A percentile compares a stretch with the other conserved stretches of the same genome.
These are phyloP conservation scores for Protomyctophum bolini DNA, from an alignment of 2,113 vertebrate species.

Conservation along the genomic window DNA sequence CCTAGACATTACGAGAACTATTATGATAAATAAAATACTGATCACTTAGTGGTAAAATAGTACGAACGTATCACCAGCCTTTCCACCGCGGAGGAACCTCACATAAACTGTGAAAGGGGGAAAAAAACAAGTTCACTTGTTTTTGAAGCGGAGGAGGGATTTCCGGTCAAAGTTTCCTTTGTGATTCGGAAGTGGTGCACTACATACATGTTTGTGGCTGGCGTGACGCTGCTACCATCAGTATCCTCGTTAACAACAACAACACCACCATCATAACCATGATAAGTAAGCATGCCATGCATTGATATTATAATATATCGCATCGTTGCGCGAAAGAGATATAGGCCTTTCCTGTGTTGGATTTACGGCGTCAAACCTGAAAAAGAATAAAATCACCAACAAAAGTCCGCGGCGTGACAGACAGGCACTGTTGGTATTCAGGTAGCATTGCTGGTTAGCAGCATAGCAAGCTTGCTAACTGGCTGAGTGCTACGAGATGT, in stretches of 20 bases:
- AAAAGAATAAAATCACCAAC: not conserved
- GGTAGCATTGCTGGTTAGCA: constrained; percentile 15
- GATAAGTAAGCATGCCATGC: constrained; percentile 54
- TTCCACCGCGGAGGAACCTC: too few relatives aligned
- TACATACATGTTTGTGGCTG: too few relatives aligned
- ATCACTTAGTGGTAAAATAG: too few relatives aligned
- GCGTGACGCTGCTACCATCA: constrained; percentile 38
- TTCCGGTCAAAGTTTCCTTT: constrained; percentile 79
- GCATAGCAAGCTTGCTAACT: constrained; percentile 49
- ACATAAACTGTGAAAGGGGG: too few relatives aligned
- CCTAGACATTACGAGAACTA: too few relatives aligned
- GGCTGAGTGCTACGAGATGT: constrained; percentile 29
- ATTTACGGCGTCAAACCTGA: not conserved
- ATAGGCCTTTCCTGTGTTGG: not conserved
- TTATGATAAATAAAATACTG: too few relatives aligned
- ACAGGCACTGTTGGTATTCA: not conserved
- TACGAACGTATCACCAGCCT: too few relatives aligned
- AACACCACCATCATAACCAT: constrained; percentile 46
- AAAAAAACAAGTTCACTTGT: too few relatives aligned
- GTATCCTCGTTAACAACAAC: constrained; percentile 32
- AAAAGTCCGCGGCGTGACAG: constrained; percentile 1
- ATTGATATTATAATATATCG: not conserved
- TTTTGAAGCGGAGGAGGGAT: constrained; percentile 63
- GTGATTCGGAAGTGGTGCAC: constrained; percentile 67
- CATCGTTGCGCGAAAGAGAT: too few relatives aligned